Conservation (phyloP, 2,888 invertebrate genomes). For the Tineola bisselliella region DNA sequence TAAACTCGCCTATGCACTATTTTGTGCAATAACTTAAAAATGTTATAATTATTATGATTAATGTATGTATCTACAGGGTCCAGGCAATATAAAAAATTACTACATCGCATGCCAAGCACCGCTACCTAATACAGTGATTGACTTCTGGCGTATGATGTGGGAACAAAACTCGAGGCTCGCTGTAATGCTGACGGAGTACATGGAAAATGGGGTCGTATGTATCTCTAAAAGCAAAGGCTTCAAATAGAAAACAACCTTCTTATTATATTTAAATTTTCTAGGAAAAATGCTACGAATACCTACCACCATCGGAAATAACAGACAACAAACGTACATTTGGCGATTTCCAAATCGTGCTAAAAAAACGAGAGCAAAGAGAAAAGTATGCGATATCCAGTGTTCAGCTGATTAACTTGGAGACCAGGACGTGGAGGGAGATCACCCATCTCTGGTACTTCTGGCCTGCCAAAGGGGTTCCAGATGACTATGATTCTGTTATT, state of each 20-base stretch:
- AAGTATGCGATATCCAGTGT: conserved; percentile 90
- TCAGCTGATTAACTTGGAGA: conserved; percentile 82
- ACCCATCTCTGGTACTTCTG: conserved; percentile 95
- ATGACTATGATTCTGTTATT: conserved; percentile 83
- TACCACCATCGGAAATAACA: conserved; percentile 90
- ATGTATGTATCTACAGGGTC: too few species aligned
- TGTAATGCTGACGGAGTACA: conserved; percentile 89
- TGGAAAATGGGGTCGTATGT: conserved; percentile 87
- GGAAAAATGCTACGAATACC: conserved; percentile 91
- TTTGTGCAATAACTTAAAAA: too few species aligned
- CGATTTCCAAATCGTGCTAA: conserved; percentile 87
- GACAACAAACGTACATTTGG: conserved; percentile 89
- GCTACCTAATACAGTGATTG: conserved; percentile 81
- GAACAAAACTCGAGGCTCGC: conserved; percentile 90
- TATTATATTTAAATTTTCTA: conserved; percentile 35
- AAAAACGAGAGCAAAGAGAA: conserved; percentile 88
- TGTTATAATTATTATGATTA: too few species aligned
- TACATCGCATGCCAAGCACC: conserved; percentile 96
- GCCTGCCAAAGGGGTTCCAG: conserved; percentile 89
- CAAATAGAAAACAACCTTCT: too few species aligned
- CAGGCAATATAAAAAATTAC: conserved; percentile 81
- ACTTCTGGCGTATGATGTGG: conserved; percentile 98
- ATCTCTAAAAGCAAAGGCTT: too few species aligned
- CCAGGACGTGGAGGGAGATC: conserved; percentile 86
- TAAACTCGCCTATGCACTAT: too few species aligned